phyloP scores from a whole-genome alignment of 2,113 vertebrate genomes.

The Vicugna pacos region DNA sequence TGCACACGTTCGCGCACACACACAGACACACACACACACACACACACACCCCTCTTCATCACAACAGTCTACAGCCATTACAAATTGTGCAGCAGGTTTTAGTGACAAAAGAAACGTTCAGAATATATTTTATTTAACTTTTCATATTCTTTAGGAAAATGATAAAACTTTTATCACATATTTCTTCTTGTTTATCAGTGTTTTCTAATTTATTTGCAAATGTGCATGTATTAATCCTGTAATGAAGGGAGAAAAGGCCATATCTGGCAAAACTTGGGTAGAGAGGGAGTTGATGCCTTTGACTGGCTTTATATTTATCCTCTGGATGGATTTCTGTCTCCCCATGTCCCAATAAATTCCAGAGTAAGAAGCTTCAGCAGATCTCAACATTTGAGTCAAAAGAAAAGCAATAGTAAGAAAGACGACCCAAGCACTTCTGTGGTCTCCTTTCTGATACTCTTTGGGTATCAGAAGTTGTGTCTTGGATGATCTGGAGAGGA shows the following conservation, averaged over 20 bases:
- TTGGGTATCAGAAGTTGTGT: background rate
- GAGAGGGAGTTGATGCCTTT: background rate
- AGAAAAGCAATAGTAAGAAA: background rate
- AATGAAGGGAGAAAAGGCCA: background rate
- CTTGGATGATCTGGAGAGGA: background rate
- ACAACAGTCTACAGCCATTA: background rate
- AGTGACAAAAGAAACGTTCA: slow-evolving; percentile 28
- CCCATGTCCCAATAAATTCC: background rate
- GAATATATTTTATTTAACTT: slow-evolving; percentile 31
- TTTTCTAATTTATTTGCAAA: slow-evolving; percentile 58
- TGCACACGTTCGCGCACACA: too few species aligned
- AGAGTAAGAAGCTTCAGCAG: background rate
- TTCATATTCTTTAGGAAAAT: slow-evolving; percentile 15
- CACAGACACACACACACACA: background rate
- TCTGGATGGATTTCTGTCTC: background rate
- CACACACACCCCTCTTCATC: background rate
- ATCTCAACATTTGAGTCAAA: slow-evolving; percentile 13
- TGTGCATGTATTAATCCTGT: background rate
- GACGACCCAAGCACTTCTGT: background rate
- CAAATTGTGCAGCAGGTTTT: background rate
- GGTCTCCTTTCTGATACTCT: background rate
- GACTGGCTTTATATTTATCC: background rate
- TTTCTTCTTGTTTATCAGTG: background rate
- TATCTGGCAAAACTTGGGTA: background rate
- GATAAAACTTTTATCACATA: slow-evolving; percentile 19